These are phyloP conservation scores for Dynastes maya DNA, from an alignment of 2,888 invertebrate species.

Conservation along the genomic window DNA sequence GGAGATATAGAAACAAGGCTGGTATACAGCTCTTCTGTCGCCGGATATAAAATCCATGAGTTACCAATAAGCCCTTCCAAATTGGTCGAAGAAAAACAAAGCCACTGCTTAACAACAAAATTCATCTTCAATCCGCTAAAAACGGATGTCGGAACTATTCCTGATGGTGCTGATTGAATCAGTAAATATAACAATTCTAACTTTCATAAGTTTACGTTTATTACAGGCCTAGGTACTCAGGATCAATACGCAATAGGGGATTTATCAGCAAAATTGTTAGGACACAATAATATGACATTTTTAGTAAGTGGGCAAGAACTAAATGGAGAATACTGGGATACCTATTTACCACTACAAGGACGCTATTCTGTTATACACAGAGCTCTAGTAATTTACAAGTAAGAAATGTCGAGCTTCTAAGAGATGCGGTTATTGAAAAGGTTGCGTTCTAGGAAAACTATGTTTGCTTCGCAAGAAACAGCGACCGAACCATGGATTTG, in stretches of 20 bases:
- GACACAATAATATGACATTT: slow-evolving; percentile 80
- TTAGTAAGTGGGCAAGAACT: slow-evolving; percentile 83
- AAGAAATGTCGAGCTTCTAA: slow-evolving; percentile 56
- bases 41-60: slow-evolving; percentile 81
- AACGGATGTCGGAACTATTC: slow-evolving; percentile 75
- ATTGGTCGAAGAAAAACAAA: slow-evolving; percentile 69
- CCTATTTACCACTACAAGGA: slow-evolving; percentile 88
- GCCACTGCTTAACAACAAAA: slow-evolving; percentile 81
- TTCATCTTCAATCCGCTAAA: slow-evolving; percentile 84
- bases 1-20: slow-evolving; percentile 80
- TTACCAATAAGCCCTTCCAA: slow-evolving; percentile 78
- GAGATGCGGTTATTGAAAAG: background rate
- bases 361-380: slow-evolving; percentile 85
- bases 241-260: slow-evolving; percentile 94
- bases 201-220: background rate
- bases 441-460: background rate
- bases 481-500: slow-evolving; percentile 76
- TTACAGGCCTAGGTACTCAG: slow-evolving; percentile 82
- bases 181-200: background rate
- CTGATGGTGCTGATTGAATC: slow-evolving; percentile 73
- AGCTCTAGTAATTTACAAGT: slow-evolving; percentile 85
- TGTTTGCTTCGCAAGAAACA: slow-evolving; percentile 68
- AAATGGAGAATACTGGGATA: slow-evolving; percentile 86
- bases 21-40: slow-evolving; percentile 82
- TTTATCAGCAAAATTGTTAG: slow-evolving; percentile 88